These are phyloP conservation scores for Haliclona indistincta DNA, from an alignment of 37 sponge, comb jelly and placozoan genomes.

Conservation along the genomic window DNA sequence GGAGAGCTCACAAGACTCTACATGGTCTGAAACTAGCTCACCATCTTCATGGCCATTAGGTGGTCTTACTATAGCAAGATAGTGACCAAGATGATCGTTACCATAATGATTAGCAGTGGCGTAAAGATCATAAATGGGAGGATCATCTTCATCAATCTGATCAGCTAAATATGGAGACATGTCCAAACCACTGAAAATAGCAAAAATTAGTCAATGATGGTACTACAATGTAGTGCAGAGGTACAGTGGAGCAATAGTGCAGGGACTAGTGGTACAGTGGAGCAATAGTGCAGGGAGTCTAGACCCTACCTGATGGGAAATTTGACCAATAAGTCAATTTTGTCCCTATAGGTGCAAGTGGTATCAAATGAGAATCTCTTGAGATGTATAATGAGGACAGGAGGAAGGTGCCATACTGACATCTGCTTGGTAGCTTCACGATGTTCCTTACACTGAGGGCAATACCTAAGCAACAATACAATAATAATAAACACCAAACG, in stretches of 20 bases:
- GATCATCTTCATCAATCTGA: neutral
- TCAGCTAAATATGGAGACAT: slow-evolving; percentile 61
- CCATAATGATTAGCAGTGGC: slow-evolving; percentile 81
- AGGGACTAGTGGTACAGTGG: neutral
- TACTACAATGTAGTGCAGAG: neutral
- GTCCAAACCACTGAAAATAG: slow-evolving; percentile 49
- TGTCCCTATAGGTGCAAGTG: slow-evolving; percentile 53
- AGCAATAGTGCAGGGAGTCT: slow-evolving; percentile 3
- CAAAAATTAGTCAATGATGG: neutral
- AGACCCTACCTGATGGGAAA: slow-evolving; percentile 70
- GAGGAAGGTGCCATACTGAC: slow-evolving; percentile 85
- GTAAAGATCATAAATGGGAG: slow-evolving; percentile 68
- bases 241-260: neutral
- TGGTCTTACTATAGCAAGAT: slow-evolving; percentile 43
- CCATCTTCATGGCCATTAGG: slow-evolving; percentile 25
- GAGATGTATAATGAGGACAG: slow-evolving; percentile 84
- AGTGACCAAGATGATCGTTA: slow-evolving; percentile 57
- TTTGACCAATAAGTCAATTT: slow-evolving; percentile 68
- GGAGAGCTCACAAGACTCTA: slow-evolving; percentile 5
- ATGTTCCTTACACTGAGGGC: slow-evolving; percentile 76
- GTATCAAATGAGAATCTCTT: slow-evolving; percentile 82
- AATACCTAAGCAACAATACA: neutral
- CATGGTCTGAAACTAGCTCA: neutral
- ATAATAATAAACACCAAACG: neutral
- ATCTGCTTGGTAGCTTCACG: slow-evolving; percentile 92